These are phyloP conservation scores for Nanorana parkeri DNA, from an alignment of 2,113 vertebrate genomes.

Conservation along the genomic window DNA sequence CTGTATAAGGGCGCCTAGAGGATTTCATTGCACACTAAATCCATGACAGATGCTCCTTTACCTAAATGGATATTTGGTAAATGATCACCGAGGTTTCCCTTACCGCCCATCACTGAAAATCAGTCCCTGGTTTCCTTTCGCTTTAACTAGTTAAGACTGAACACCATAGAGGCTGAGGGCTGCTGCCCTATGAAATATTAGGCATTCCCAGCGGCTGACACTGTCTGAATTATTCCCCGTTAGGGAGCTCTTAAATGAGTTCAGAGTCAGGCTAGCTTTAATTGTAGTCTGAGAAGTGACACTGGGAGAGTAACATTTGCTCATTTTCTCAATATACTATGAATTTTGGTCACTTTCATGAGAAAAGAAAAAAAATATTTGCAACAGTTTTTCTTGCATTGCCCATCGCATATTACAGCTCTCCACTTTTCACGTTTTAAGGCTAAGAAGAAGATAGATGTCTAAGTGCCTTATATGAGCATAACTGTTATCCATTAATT, in stretches of 20 bases:
- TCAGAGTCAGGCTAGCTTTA: constrained; percentile 56
- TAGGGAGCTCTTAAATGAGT: constrained; percentile 56
- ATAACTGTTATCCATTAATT: no score
- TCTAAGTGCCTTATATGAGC: no score
- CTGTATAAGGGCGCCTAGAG: constrained; percentile 43
- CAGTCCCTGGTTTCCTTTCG: constrained; percentile 33
- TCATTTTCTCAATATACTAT: constrained; percentile 46
- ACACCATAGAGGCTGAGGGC: constrained; percentile 39
- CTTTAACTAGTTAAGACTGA: constrained; percentile 48
- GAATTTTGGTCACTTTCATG: constrained; percentile 6
- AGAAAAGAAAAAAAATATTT: no score
- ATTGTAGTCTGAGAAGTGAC: constrained; percentile 57
- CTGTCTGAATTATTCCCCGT: constrained; percentile 52
- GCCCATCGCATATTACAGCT: no score
- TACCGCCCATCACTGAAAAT: constrained; percentile 51
- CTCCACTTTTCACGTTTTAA: no score
- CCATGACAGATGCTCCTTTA: constrained; percentile 56
- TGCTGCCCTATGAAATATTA: constrained; percentile 50
- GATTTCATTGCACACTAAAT: constrained; percentile 52
- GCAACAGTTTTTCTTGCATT: no score
- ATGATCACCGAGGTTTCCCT: constrained; percentile 55
- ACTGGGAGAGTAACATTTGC: constrained; percentile 49
- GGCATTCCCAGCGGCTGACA: constrained; percentile 57
- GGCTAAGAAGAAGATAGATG: no score
- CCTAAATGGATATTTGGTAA: constrained; percentile 59